Base-by-base conservation (phyloP, 1,140 invertebrate species). In the Drosophila setifemur region DNA sequence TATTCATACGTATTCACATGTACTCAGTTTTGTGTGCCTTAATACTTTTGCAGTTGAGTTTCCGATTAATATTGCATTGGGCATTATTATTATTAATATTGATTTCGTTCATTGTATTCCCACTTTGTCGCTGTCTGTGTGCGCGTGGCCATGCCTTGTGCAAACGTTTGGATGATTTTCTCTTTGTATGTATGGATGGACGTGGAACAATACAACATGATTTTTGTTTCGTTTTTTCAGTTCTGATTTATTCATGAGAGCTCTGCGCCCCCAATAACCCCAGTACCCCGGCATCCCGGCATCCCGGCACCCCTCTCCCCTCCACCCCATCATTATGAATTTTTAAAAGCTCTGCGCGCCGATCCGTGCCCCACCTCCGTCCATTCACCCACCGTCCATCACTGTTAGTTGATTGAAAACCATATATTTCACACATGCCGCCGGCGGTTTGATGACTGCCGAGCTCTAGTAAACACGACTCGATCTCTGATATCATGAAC, bases 31-130 rank as follows among this genome's bases (percentile, higher is more conserved):
- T 58, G 57, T 68, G 58, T 77, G 74, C 48, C 74, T 78, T 72
- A 67, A 71, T 67, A 74, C 45, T 71, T 85, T 85, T 79, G 40
- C 55, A 64, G 71, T 86, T 86, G 74, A 85, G 28, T 79, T 85
- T 63, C 54, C 61, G 77, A 85, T 85, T 85, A 85, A 85, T 86
- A 85, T 85, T 85, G 79, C 74, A 86, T 85, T 75, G 81, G 43
- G 79, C 70, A 79, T 83, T 75, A 68, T 79, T 73, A 64, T 78
- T 79, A 78, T 58, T 77, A 73, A 71, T 79, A 85, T 85, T 73
- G 74, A 85, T 85, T 85, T 74, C 70, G 67, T 74, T 75, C 63
- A 72, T 85, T 85, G 73, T 69, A 81, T 77, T 82, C 58, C 60
- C 60, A 74, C 58, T 45, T 50, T 74, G 63, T 33, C 69, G 58